Conservation (phyloP, 2,113 vertebrate genomes). For the Emydura subglobosa region DNA sequence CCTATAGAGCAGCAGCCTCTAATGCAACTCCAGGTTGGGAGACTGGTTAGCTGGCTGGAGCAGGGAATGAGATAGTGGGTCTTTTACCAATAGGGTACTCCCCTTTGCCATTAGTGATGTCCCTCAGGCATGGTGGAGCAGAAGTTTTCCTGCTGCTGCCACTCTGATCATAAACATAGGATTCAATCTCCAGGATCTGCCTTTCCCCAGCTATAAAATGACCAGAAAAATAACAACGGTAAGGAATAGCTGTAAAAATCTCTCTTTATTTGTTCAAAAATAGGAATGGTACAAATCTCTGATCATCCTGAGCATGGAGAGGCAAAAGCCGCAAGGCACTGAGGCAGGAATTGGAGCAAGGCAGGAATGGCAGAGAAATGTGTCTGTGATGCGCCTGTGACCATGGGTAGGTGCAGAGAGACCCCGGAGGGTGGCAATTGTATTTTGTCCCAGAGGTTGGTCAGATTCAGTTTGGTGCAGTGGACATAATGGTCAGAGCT, state of each 20-base stretch:
- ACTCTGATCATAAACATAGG: neutral
- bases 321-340: neutral
- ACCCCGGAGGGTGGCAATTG: neutral
- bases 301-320: neutral
- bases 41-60: neutral
- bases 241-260: neutral
- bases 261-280: neutral
- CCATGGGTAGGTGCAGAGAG: neutral
- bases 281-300: neutral
- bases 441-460: no score
- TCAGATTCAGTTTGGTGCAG: no score
- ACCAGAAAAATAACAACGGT: neutral
- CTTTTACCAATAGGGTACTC: neutral
- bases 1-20: neutral
- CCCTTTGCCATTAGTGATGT: no score
- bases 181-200: neutral
- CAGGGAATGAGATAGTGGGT: neutral
- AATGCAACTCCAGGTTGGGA: neutral
- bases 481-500: no score
- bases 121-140: neutral
- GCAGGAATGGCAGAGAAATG: no score
- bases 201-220: neutral
- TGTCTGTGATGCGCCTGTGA: neutral
- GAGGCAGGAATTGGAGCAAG: neutral
- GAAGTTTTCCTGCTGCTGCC: neutral